Percentiles rank a stretch among this genome's conserved stretches.
These are phyloP conservation scores for Ips typographus DNA, from an alignment of 1,140 invertebrate genomes.

Conservation along the genomic window DNA sequence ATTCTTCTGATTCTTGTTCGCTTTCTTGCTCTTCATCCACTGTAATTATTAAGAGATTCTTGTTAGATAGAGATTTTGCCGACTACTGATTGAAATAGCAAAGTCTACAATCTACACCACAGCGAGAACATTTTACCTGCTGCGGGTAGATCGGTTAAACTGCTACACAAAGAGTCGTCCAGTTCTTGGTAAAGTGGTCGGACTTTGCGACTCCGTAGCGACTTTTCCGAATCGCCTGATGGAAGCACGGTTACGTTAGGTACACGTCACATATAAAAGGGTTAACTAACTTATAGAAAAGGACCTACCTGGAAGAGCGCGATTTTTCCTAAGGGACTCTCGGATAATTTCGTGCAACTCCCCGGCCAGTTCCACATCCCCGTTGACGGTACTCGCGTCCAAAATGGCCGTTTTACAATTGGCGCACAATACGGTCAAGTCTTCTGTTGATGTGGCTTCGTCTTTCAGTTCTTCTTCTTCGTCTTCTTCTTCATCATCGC, in stretches of 20 bases:
- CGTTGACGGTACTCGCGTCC: constrained; percentile 40
- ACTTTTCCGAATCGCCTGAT: constrained; percentile 32
- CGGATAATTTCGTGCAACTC: constrained; percentile 44
- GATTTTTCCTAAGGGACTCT: constrained; percentile 43
- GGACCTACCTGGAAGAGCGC: constrained; percentile 30
- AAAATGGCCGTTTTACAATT: constrained; percentile 41
- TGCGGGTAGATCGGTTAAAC: constrained; percentile 41
- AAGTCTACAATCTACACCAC: no score
- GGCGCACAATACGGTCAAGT: constrained; percentile 39
- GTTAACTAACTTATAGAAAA: not conserved
- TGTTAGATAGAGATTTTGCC: no score
- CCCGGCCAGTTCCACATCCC: constrained; percentile 41
- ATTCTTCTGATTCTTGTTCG: constrained; percentile 33
- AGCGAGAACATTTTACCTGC: constrained; percentile 37
- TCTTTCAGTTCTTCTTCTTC: constrained; percentile 39
- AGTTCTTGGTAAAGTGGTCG: constrained; percentile 44
- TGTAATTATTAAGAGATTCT: not conserved
- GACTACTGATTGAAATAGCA: not conserved
- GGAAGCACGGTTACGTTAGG: not conserved
- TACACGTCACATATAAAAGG: not conserved
- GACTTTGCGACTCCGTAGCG: constrained; percentile 33
- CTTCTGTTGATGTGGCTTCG: constrained; percentile 41
- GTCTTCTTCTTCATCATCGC: constrained; percentile 30
- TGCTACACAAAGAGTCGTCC: constrained; percentile 45
- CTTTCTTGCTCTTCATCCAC: constrained; percentile 14